A percentile compares a stretch with the other conserved stretches of the same genome.
Evolutionary conservation across 2,888 invertebrate species (phyloP).

Genomic region (Arge pagana): DNA sequence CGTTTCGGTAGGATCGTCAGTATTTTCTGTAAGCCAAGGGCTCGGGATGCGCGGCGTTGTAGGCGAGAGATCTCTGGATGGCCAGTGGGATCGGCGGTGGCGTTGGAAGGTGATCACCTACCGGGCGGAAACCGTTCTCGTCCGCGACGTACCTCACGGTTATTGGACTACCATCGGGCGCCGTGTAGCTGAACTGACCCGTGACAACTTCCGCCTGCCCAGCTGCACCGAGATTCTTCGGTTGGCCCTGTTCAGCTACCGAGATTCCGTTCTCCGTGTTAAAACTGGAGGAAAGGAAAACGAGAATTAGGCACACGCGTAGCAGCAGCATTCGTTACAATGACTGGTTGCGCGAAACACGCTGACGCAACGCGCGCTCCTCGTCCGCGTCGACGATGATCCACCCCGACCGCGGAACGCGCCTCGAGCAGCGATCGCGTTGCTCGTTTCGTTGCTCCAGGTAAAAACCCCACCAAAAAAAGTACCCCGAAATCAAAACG

Average conservation of each 20-base stretch:
- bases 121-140: constrained; percentile 71
- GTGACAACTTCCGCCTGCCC: constrained; percentile 58
- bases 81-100: constrained; percentile 81
- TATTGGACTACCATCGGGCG: constrained; percentile 70
- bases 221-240: constrained; percentile 61
- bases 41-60: constrained; percentile 61
- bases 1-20: constrained; percentile 25
- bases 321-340: no score
- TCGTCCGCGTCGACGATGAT: no score
- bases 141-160: constrained; percentile 70
- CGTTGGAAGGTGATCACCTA: constrained; percentile 78
- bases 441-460: no score
- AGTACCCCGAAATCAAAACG: no score
- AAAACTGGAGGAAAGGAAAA: constrained; percentile 54
- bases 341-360: no score
- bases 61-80: constrained; percentile 71
- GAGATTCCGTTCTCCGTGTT: constrained; percentile 69
- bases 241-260: constrained; percentile 64
- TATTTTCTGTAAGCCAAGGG: constrained; percentile 53
- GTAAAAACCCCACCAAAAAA: no score
- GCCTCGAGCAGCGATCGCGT: no score
- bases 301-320: neutral
- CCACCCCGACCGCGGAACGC: no score
- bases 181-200: constrained; percentile 70
- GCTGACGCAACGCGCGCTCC: no score